Conservation (phyloP, 2,797 vertebrate genomes). For the Nyctibius grandis region DNA sequence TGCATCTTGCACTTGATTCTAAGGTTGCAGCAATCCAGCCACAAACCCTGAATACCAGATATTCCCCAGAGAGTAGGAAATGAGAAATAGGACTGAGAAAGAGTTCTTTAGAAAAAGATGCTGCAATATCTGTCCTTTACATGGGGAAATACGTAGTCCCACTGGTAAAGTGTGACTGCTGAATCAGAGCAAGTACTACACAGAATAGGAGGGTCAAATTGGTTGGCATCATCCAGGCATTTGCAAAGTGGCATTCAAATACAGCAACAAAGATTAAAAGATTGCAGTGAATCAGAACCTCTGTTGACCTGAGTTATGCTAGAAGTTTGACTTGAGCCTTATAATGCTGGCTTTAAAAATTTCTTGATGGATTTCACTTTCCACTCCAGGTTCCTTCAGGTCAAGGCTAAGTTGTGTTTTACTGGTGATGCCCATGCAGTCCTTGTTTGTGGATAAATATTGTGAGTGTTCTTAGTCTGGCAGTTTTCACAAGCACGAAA, state of each 20-base stretch:
- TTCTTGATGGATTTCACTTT: neutral
- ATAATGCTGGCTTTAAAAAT: neutral
- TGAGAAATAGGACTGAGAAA: neutral
- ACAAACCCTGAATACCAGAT: neutral
- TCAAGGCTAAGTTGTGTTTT: neutral
- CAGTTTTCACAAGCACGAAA: neutral
- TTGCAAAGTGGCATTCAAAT: neutral
- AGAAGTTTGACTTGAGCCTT: neutral
- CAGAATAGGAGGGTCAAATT: neutral
- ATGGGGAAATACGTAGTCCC: neutral
- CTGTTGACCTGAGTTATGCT: neutral
- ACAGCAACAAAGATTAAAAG: neutral
- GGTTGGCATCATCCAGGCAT: neutral
- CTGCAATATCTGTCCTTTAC: neutral
- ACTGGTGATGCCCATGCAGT: neutral
- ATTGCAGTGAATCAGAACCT: neutral
- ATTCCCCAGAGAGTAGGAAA: neutral
- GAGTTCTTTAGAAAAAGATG: neutral
- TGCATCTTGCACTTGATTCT: neutral
- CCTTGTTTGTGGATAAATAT: constrained; percentile 40
- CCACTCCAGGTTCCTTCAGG: neutral
- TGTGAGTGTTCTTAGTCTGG: neutral
- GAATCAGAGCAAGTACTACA: neutral
- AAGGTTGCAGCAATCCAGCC: neutral
- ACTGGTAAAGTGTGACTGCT: neutral